Evolutionary conservation across 2,113 vertebrate genomes (phyloP).

Genomic region (Tapirus terrestris): DNA sequence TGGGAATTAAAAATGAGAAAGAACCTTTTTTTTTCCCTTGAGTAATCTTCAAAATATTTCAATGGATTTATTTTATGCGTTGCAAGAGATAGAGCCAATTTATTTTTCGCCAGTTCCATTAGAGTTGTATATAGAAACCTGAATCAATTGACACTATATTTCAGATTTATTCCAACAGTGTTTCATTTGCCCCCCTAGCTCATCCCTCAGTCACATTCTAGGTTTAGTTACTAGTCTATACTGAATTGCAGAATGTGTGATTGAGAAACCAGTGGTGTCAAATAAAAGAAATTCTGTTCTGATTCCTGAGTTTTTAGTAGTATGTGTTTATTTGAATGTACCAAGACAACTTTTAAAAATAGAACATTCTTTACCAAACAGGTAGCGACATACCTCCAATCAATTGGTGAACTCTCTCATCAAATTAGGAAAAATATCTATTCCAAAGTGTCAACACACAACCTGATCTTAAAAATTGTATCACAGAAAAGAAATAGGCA

Average conservation of each 20-base stretch:
- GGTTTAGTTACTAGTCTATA: neutral
- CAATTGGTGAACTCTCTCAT: neutral
- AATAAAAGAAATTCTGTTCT: neutral
- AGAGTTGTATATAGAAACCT: neutral
- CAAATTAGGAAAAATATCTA: neutral
- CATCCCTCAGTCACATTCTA: neutral
- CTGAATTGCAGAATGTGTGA: neutral
- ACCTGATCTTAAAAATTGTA: neutral
- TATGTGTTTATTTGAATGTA: neutral
- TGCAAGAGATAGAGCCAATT: neutral
- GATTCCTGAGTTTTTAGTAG: neutral
- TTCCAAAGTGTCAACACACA: neutral
- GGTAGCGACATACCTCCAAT: neutral
- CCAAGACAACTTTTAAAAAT: neutral
- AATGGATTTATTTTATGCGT: neutral
- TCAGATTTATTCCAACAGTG: neutral
- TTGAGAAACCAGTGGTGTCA: neutral
- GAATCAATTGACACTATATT: neutral
- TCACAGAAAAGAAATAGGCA: neutral
- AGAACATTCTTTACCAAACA: neutral
- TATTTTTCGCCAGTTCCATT: neutral
- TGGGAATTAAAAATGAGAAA: slow-evolving; percentile 1
- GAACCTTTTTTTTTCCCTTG: neutral
- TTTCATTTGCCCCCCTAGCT: neutral
- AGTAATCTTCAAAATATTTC: slow-evolving; percentile 3